phyloP scores from a whole-genome alignment of 2,797 vertebrate species.

The Myoxocephalus aenaeus region DNA sequence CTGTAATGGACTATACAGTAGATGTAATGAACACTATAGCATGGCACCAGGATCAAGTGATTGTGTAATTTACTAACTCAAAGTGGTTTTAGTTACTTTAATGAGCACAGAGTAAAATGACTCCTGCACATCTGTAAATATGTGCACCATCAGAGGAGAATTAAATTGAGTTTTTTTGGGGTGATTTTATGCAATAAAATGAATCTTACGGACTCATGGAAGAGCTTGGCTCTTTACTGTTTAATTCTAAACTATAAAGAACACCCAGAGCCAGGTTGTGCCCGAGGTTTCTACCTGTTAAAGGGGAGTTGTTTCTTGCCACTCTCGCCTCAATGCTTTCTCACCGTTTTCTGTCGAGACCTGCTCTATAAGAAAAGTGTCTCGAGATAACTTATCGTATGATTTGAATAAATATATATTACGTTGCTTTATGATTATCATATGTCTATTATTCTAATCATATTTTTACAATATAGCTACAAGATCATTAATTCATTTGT shows the following conservation, averaged over 20 bases:
- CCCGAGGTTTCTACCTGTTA: background rate
- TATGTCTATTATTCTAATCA: background rate
- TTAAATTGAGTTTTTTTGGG: background rate
- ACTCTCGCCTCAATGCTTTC: background rate
- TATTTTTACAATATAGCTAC: constrained; percentile 43
- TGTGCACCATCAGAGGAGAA: background rate
- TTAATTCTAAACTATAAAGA: background rate
- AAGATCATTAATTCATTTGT: constrained; percentile 7
- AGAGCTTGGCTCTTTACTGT: background rate
- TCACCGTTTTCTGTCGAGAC: background rate
- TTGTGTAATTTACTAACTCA: too few species aligned
- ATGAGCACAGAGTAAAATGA: background rate
- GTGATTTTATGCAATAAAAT: background rate
- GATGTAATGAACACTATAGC: background rate
- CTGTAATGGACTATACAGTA: background rate
- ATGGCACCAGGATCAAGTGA: background rate
- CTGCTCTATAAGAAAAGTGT: background rate
- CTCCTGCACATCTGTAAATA: background rate
- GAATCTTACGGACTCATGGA: background rate
- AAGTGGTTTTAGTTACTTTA: background rate
- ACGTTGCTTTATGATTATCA: background rate
- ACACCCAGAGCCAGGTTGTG: background rate
- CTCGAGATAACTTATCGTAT: background rate
- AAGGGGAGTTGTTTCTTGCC: background rate
- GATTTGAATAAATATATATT: background rate